Base-by-base conservation (phyloP, 1,140 invertebrate genomes). In the Frieseomelitta varia region DNA sequence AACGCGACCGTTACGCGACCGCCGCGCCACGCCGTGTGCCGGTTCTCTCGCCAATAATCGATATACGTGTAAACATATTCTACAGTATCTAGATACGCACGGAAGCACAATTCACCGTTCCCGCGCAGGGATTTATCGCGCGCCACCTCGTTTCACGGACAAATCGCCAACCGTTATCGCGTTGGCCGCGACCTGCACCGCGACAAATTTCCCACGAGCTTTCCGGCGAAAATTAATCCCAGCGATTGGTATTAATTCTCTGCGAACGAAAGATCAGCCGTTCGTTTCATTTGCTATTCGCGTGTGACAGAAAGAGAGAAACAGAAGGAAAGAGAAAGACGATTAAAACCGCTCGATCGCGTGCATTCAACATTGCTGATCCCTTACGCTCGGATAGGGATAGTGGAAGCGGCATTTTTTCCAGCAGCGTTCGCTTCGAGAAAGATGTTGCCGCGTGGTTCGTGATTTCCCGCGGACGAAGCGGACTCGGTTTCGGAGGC, bases 71-170 rank as follows among this genome's bases (percentile, higher is more conserved):
- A 81, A 88, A 67, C 83, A 85, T 88, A 85, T 72, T 75, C 85
- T 51, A 58, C 69, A 81, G 73, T 85, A 85, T 88, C 83, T 81
- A 82, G 79, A 83, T 86, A 88, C 78, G 78, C 83, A 79, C 83
- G 77, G 39, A 79, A 74, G 73, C 51, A 73, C 68, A 68, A 79
- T 79, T 79, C 77, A 34, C 61, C 39, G 55, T 24, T 55, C 68
- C 30, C 17, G 63, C 10, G 30, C 12, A 30, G 30, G 39, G n/a
- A 79, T 80, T 84, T 79, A 84, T 84, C 76, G 68, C 21, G 47
- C n/a, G 3, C 12, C 27, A 30, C 14, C 3, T 58, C n/a, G 65
- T 30, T 56, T 61, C 65, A 19, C 34, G 65, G 65, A 58, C 81
- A 71, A 83, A 78, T 69, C 75, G 74, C 12, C 39, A 19, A 11